Evolutionary conservation across 2,888 invertebrate genomes (phyloP), one percentile per base, ranked within the genome.

Genomic region (Leucophora obtusa): DNA sequence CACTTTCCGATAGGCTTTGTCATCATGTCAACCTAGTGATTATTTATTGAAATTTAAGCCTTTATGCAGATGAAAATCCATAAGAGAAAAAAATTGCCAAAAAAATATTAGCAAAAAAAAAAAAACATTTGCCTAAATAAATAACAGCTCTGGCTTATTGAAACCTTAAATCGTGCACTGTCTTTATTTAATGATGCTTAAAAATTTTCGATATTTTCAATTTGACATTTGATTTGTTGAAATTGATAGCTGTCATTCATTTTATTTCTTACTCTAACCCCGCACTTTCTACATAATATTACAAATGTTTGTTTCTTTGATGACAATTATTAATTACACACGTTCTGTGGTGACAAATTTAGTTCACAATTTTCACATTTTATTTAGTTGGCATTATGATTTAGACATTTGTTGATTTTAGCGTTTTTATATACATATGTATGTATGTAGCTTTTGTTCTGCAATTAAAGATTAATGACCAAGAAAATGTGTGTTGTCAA

Each of bases 21-120:
- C 86, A 85, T 85, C 85, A 84, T 86, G 87, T 87, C 87, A 87
- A 85, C 82, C 86, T 84, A 86, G 87, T 86, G 87, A 87, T 87
- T 87, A 87, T 87, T 87, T 87, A 86, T 87, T 87, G 87, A 87
- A 86, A 86, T 86, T 87, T 87, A 86, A 85, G 85, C 83, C 71
- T 83, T 83, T 81, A 81, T 81, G 77, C 69, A 63, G 65, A 81
- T 77, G 77, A 69, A 77, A 63, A 53, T 73, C n/a, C 15, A 33
- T 60, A 24, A 24, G 10, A 54, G 50, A 65, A 63, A 59, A 28
- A 59, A 15, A 21, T 43, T 59, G 4, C 35, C 38, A 56, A 47
- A 47, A 53, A 38, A 59, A 51, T n/a, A n/a, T 53, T 53, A 59
- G n/a, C 7, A 9, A 38, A 70, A 47, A 60, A 65, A 58, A 53